phyloP scores from a whole-genome alignment of 2,113 vertebrate genomes.

The Pagrus major region DNA sequence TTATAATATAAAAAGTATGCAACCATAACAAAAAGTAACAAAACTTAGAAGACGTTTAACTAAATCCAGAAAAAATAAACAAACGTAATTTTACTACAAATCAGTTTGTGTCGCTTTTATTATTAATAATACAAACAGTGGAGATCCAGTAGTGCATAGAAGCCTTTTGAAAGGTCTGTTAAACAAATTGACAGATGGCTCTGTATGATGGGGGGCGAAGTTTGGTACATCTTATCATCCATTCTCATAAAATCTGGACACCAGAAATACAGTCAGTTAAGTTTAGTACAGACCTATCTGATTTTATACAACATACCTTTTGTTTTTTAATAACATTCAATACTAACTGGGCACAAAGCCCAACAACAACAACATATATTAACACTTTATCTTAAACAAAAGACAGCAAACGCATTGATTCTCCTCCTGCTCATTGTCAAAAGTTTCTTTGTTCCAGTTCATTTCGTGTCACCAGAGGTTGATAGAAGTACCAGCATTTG shows the following conservation, averaged over 20 bases:
- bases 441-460: conserved; percentile 31
- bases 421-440: conserved; percentile 22
- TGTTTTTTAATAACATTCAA: conserved; percentile 51
- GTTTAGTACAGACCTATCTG: conserved; percentile 42
- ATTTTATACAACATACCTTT: conserved; percentile 26
- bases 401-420: conserved; percentile 32
- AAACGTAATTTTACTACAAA: conserved; percentile 4
- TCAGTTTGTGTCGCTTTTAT: conserved; percentile 48
- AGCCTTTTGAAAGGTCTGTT: conserved; percentile 33
- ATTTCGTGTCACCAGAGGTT: conserved; percentile 26
- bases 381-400: conserved; percentile 51
- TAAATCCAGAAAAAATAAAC: background rate
- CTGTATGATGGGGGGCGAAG: background rate
- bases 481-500: conserved; percentile 57
- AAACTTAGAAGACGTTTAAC: background rate
- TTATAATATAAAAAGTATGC: background rate
- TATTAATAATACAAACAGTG: conserved; percentile 58
- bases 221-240: conserved; percentile 26
- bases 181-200: conserved; percentile 28
- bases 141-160: conserved; percentile 58
- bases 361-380: conserved; percentile 4
- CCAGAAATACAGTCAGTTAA: conserved; percentile 31
- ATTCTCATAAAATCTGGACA: conserved; percentile 9
- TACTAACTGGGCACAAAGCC: background rate
- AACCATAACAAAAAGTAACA: background rate